phyloP scores from a whole-genome alignment of 2,888 invertebrate species.

The Nudaria mundana region DNA sequence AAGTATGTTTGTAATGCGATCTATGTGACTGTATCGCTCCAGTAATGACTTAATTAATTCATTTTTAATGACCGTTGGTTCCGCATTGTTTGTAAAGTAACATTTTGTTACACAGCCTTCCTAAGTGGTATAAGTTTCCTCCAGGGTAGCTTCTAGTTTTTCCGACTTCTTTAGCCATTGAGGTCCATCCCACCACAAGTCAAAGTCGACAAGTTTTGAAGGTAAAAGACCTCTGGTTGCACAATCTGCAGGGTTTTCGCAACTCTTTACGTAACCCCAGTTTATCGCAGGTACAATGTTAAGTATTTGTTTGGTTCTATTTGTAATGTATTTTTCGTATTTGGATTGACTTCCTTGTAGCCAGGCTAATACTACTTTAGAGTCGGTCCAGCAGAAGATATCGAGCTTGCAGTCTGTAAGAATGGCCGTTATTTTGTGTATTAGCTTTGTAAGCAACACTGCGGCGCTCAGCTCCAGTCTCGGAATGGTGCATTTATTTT shows the following conservation, averaged over 20 bases:
- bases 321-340: slow-evolving; percentile 4
- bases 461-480: slow-evolving; percentile 23
- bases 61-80: no score
- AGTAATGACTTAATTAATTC: no score
- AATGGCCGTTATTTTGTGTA: no score
- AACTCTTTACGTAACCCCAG: neutral
- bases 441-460: slow-evolving; percentile 2
- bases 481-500: slow-evolving; percentile 15
- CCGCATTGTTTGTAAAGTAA: no score
- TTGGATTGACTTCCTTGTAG: slow-evolving; percentile 3
- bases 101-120: no score
- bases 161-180: no score
- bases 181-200: no score
- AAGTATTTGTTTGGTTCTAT: slow-evolving; percentile 2
- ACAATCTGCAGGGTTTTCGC: slow-evolving; percentile 5
- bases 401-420: no score
- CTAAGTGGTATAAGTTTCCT: no score
- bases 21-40: no score
- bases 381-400: slow-evolving; percentile 12
- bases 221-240: slow-evolving; percentile 7
- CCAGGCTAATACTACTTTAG: slow-evolving; percentile 5
- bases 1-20: no score
- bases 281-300: neutral
- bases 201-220: slow-evolving; percentile 14
- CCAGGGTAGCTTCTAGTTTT: no score